Evolutionary conservation across 1,140 invertebrate genomes (phyloP).

Genomic region (Drosophila repleta): DNA sequence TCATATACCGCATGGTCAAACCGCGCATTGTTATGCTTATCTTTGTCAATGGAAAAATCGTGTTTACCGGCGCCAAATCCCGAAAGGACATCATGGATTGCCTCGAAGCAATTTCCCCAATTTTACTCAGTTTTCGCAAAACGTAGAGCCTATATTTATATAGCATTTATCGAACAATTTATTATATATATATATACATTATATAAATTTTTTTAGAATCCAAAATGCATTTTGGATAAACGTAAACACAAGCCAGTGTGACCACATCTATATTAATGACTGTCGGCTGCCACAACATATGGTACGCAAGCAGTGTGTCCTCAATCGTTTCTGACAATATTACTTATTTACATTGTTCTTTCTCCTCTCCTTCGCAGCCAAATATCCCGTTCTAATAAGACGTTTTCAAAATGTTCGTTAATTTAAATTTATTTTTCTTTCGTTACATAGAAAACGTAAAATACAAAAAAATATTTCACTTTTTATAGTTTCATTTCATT

Average conservation of each 20-base stretch:
- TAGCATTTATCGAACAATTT: slow-evolving; percentile 47
- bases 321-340: no score
- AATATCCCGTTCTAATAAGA: not conserved
- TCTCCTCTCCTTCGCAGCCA: no score
- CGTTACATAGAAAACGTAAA: slow-evolving; percentile 39
- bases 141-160: slow-evolving; percentile 82
- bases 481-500: slow-evolving; percentile 28
- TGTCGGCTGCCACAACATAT: no score
- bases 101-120: slow-evolving; percentile 98
- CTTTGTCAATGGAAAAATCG: slow-evolving; percentile 99
- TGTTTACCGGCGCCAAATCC: slow-evolving; percentile 97
- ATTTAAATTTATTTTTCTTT: slow-evolving; percentile 22
- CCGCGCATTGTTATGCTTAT: slow-evolving; percentile 98
- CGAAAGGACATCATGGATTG: slow-evolving; percentile 96
- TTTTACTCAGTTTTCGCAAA: slow-evolving; percentile 97
- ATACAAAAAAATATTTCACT: slow-evolving; percentile 23
- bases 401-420: not conserved
- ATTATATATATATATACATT: not conserved
- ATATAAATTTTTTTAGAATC: not conserved
- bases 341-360: no score
- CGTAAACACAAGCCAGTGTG: slow-evolving; percentile 5
- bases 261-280: not conserved
- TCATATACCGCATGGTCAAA: slow-evolving; percentile 98
- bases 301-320: no score
- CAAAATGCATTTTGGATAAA: no score